phyloP scores from a whole-genome alignment of 2,888 invertebrate genomes.

The Drosophila subquinaria region DNA sequence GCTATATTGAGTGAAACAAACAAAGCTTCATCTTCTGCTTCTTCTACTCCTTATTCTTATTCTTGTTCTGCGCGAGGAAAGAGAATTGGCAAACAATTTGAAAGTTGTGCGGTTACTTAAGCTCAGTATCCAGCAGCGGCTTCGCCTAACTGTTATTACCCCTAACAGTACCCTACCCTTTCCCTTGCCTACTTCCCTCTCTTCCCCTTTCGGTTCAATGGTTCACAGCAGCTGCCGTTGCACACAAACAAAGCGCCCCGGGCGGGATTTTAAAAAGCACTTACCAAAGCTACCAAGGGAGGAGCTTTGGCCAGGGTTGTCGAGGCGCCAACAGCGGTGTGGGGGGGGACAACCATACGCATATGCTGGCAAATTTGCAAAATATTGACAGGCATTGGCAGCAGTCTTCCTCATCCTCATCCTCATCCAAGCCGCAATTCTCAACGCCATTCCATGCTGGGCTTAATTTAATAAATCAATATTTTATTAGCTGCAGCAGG shows the following conservation, averaged over 20 bases:
- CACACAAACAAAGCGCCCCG: slow-evolving; percentile 74
- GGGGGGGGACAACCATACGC: slow-evolving; percentile 12
- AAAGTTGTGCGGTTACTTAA: slow-evolving; percentile 77
- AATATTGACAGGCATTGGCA: slow-evolving; percentile 71
- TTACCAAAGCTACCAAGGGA: slow-evolving; percentile 64
- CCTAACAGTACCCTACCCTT: slow-evolving; percentile 6
- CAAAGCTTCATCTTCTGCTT: slow-evolving; percentile 40
- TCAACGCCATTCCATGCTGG: slow-evolving; percentile 29
- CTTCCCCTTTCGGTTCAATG: slow-evolving; percentile 24
- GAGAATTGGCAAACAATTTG: slow-evolving; percentile 70
- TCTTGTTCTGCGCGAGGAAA: slow-evolving; percentile 2
- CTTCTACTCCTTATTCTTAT: neutral
- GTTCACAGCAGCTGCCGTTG: slow-evolving; percentile 60
- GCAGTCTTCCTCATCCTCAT: neutral
- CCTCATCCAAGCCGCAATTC: neutral
- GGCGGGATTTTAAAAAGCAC: slow-evolving; percentile 80
- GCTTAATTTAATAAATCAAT: slow-evolving; percentile 79
- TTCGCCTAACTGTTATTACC: slow-evolving; percentile 40
- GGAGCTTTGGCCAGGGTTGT: slow-evolving; percentile 25
- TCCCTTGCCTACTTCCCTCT: neutral
- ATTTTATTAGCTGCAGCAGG: slow-evolving; percentile 74
- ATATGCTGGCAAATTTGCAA: slow-evolving; percentile 68
- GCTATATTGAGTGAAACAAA: slow-evolving; percentile 78
- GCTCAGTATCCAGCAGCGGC: slow-evolving; percentile 41
- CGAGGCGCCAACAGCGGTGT: neutral